Evolutionary conservation across 2,888 invertebrate genomes (phyloP), one percentile per base, ranked within the genome.

Genomic region (Leptinotarsa peninsularis): DNA sequence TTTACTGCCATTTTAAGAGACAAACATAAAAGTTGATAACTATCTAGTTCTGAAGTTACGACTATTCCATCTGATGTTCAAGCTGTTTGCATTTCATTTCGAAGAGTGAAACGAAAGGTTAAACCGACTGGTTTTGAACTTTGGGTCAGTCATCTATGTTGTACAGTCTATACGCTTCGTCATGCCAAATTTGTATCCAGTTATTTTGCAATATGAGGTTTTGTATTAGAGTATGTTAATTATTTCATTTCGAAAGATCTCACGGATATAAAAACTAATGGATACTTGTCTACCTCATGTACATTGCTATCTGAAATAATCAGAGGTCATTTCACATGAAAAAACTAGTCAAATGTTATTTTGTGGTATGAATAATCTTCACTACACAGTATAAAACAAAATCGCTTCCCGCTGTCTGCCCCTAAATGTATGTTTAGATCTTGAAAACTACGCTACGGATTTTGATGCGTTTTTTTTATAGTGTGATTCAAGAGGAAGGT

Each of bases 261-360:
- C 18, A 58, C 18, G 13, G 56, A 56, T 17, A 56, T n/a, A 18
- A 56, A 13, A n/a, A 27, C 27, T 7, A 17, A 63, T 33, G 13
- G n/a, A 33, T 33, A 43, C 33, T 63, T 63, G 63, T 63, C 63
- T 63, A n/a, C n/a, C 17, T 33, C 27, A 63, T 63, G 4, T 33
- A 13, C 43, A 63, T n/a, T 33, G 17, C 15, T 33, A 63, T 63
- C 33, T 33, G 33, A 10, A 63, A 33, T 7, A 27, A 15, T n/a
- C 18, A 63, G n/a, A 63, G 63, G 63, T 63, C 18, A 43, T 63
- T 63, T n/a, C 17, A 63, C 17, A 60, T 15, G 27, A 60, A 60
- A 4, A 60, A 27, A 15, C 7, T 15, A 54, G n/a, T 5, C 10
- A 54, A 18, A 54, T 54, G 10, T 54, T 54, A 54, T 54, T 54